These are phyloP conservation scores for Cacoxenus indagator DNA, from an alignment of 2,888 invertebrate species.

Conservation along the genomic window DNA sequence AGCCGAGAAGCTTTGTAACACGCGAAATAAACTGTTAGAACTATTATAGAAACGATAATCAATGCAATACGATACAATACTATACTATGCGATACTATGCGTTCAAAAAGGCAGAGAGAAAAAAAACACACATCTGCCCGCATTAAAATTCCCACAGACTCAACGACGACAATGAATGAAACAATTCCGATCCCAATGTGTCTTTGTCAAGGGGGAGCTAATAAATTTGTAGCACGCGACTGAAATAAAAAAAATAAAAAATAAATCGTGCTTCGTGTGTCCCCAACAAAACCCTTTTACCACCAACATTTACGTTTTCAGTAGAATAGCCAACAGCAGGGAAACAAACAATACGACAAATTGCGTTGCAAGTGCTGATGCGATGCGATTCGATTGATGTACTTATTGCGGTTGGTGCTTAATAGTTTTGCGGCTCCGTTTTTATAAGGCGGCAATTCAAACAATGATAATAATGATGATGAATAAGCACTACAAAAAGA, in stretches of 20 bases:
- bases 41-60: background rate
- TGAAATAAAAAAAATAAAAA: background rate
- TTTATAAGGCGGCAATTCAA: background rate
- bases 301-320: background rate
- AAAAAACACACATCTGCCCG: background rate
- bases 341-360: background rate
- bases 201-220: background rate
- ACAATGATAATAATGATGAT: too few species aligned
- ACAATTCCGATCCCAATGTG: background rate
- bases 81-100: too few species aligned
- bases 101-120: too few species aligned
- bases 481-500: background rate
- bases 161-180: background rate
- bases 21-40: background rate
- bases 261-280: background rate
- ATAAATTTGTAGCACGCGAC: constrained; percentile 20
- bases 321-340: background rate
- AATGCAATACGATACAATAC: too few species aligned
- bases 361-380: too few species aligned
- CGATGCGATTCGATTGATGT: background rate
- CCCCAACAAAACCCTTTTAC: background rate
- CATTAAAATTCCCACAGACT: background rate
- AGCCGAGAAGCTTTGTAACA: background rate
- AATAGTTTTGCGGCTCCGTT: background rate
- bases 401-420: background rate